A percentile compares a stretch with the other conserved stretches of the same genome.
Conservation (phyloP, 1,140 invertebrate species). For the Ditylenchus dipsaci region DNA sequence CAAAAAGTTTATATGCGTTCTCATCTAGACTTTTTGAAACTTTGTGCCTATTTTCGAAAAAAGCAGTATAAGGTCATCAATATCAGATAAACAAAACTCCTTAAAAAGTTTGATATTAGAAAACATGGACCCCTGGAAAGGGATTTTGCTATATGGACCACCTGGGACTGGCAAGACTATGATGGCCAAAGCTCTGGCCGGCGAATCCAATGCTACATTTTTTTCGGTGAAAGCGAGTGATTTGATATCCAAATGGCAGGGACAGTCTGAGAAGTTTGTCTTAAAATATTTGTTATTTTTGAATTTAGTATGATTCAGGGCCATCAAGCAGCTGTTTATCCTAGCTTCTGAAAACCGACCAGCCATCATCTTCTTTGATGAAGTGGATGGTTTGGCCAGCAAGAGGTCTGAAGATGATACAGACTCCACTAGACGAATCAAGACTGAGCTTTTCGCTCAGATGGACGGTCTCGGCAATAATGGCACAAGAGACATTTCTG, state of each 20-base stretch:
- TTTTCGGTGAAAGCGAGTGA: slow-evolving; percentile 97
- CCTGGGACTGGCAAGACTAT: slow-evolving; percentile 98
- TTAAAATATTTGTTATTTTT: too few relatives aligned
- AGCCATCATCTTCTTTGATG: slow-evolving; percentile 98
- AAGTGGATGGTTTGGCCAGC: slow-evolving; percentile 97
- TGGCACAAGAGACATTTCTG: slow-evolving; percentile 77
- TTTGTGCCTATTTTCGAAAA: slow-evolving; percentile 97
- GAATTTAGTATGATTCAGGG: too few relatives aligned
- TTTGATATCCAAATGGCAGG: slow-evolving; percentile 92
- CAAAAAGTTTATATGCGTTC: too few relatives aligned
- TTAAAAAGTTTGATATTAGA: slow-evolving; percentile 62
- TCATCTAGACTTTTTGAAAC: too few relatives aligned
- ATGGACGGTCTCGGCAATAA: slow-evolving; percentile 78
- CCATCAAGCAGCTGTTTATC: too few relatives aligned
- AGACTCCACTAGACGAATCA: slow-evolving; percentile 91
- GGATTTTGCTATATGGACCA: slow-evolving; percentile 69
- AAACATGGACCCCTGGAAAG: slow-evolving; percentile 56
- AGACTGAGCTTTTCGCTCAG: slow-evolving; percentile 94
- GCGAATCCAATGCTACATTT: slow-evolving; percentile 97
- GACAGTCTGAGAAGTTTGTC: slow-evolving; percentile 98
- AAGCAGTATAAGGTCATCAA: slow-evolving; percentile 86
- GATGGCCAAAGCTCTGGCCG: slow-evolving; percentile 97
- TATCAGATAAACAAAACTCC: slow-evolving; percentile 91
- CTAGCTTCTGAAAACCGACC: too few relatives aligned
- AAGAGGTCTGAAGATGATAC: slow-evolving; percentile 94